Conservation (phyloP, 2,888 invertebrate genomes). For the Blera fallax region DNA sequence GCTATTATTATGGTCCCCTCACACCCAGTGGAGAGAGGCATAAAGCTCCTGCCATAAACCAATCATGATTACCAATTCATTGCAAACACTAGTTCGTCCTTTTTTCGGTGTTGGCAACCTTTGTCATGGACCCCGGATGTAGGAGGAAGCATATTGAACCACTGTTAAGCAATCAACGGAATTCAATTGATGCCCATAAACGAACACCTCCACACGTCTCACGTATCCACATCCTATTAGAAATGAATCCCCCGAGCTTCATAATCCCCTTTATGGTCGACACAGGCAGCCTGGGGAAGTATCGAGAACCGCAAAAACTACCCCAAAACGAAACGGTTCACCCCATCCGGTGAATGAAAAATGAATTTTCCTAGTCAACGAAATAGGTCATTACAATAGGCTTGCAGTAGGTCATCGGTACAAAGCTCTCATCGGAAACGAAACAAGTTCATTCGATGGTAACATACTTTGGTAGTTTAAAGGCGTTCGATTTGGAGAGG, state of each 20-base stretch:
- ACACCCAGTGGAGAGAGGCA: neutral
- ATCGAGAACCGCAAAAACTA: slow-evolving; percentile 5
- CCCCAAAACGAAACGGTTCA: slow-evolving; percentile 34
- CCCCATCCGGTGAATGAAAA: neutral
- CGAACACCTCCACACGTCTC: slow-evolving; percentile 53
- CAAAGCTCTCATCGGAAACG: slow-evolving; percentile 36
- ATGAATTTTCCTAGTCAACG: slow-evolving; percentile 38
- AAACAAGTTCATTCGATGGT: slow-evolving; percentile 30
- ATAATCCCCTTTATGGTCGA: slow-evolving; percentile 44
- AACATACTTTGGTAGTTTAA: slow-evolving; percentile 35
- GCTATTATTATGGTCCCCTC: neutral
- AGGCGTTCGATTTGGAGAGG: slow-evolving; percentile 25
- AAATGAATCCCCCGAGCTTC: slow-evolving; percentile 61
- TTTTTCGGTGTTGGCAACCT: slow-evolving; percentile 47
- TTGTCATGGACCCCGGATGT: slow-evolving; percentile 55
- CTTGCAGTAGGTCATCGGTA: slow-evolving; percentile 53
- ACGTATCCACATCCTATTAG: slow-evolving; percentile 30
- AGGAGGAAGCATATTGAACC: slow-evolving; percentile 61
- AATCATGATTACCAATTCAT: slow-evolving; percentile 47
- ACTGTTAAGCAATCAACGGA: slow-evolving; percentile 67
- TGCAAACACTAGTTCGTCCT: slow-evolving; percentile 41
- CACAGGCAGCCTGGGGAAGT: slow-evolving; percentile 1
- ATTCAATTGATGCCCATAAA: slow-evolving; percentile 66
- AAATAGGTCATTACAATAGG: slow-evolving; percentile 51
- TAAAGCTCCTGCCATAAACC: slow-evolving; percentile 40